Percentiles rank a stretch among this genome's conserved stretches.
phyloP scores from a whole-genome alignment of 2,797 vertebrate species.

The Acrocephalus scirpaceus region DNA sequence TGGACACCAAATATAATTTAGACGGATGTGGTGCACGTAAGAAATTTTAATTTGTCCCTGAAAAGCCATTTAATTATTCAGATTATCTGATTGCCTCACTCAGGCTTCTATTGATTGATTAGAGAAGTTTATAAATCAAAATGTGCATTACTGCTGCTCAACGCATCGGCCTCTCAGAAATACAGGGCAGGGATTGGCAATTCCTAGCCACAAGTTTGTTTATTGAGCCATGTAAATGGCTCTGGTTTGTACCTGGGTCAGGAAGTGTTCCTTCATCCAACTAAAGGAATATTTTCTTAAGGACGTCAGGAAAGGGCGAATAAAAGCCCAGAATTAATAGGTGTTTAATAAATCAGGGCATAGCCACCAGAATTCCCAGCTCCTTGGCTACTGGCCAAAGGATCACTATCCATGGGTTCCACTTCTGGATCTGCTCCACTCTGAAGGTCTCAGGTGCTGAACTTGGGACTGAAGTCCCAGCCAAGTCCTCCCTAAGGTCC shows the following conservation, averaged over 20 bases:
- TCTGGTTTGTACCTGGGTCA: conserved; percentile 30
- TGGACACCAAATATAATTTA: conserved; percentile 15
- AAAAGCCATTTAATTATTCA: conserved; percentile 71
- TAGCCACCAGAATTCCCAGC: background rate
- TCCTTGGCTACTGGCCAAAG: background rate
- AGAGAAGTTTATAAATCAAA: conserved; percentile 62
- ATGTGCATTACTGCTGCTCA: conserved; percentile 22
- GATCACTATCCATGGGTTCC: background rate
- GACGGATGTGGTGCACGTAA: background rate
- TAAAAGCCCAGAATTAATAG: conserved; percentile 32
- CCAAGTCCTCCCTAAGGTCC: background rate
- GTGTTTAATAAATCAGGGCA: conserved; percentile 8
- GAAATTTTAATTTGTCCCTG: conserved; percentile 51
- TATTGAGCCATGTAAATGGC: conserved; percentile 48
- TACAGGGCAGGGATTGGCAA: background rate
- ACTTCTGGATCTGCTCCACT: background rate
- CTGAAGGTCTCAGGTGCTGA: background rate
- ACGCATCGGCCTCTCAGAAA: background rate
- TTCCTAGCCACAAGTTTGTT: conserved; percentile 26
- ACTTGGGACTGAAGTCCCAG: background rate
- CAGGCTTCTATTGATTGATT: conserved; percentile 44
- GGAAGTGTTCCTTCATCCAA: conserved; percentile 21
- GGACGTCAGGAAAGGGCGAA: background rate
- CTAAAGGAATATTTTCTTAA: conserved; percentile 53
- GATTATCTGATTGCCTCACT: conserved; percentile 38